Percentiles rank a stretch among this genome's conserved stretches.
phyloP scores from a whole-genome alignment of 2,888 invertebrate genomes.

The Blera fallax region DNA sequence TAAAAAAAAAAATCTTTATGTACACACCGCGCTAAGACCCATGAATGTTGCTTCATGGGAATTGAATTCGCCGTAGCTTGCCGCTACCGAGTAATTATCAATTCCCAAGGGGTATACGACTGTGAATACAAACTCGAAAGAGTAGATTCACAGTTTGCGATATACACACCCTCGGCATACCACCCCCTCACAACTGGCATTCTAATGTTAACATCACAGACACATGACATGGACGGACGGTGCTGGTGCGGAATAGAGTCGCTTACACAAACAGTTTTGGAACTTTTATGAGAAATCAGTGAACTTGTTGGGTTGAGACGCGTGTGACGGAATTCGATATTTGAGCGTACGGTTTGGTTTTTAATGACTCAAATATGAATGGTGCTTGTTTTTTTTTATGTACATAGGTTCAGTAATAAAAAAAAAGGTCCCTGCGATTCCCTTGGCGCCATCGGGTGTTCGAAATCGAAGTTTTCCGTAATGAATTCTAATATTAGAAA shows the following conservation, averaged over 20 bases:
- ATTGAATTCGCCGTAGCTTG: neutral
- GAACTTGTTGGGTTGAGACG: neutral
- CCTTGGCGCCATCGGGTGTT: neutral
- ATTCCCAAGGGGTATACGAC: neutral
- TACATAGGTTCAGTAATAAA: neutral
- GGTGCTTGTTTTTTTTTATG: neutral
- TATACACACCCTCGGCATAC: neutral
- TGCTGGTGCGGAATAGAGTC: neutral
- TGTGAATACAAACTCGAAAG: neutral
- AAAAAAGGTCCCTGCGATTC: neutral
- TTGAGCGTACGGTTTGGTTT: neutral
- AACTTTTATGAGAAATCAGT: constrained; percentile 10
- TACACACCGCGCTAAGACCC: neutral
- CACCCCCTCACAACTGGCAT: neutral
- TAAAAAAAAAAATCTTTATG: neutral
- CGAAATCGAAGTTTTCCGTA: neutral
- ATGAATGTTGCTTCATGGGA: neutral
- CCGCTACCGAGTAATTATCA: neutral
- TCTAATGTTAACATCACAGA: neutral
- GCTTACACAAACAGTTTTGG: neutral
- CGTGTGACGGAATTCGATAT: neutral
- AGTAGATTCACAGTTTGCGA: neutral
- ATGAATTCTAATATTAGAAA: neutral
- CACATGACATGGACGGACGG: neutral
- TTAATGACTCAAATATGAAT: neutral